Percentiles rank a stretch among this genome's conserved stretches.
Evolutionary conservation across 2,888 invertebrate genomes (phyloP).

Genomic region (Apodemia mormo): DNA sequence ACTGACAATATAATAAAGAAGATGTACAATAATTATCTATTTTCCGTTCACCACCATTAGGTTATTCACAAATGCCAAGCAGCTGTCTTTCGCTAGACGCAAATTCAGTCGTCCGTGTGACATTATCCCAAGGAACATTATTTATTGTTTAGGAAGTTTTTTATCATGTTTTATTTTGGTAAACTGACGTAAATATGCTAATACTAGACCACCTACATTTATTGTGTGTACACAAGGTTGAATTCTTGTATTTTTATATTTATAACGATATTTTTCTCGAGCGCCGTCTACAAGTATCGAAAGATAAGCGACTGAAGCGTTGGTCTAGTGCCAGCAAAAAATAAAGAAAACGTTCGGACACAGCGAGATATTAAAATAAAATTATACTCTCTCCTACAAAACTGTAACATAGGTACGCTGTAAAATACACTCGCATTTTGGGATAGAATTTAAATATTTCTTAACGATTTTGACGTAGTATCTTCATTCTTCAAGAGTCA

Average conservation of each 20-base stretch:
- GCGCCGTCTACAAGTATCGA: constrained; percentile 55
- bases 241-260: constrained; percentile 23
- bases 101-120: background rate
- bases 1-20: background rate
- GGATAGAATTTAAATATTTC: background rate
- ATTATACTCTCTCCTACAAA: constrained; percentile 20
- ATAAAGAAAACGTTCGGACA: constrained; percentile 48
- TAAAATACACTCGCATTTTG: background rate
- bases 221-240: constrained; percentile 6
- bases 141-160: constrained; percentile 18
- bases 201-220: constrained; percentile 2
- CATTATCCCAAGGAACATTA: background rate
- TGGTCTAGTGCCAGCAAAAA: constrained; percentile 66
- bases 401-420: constrained; percentile 4
- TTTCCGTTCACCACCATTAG: background rate
- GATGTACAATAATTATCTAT: background rate
- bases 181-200: constrained; percentile 14
- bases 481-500: too few relatives aligned
- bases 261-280: constrained; percentile 24
- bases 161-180: constrained; percentile 8
- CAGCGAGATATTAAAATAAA: constrained; percentile 61
- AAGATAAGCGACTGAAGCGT: constrained; percentile 70
- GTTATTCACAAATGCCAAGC: background rate
- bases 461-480: background rate
- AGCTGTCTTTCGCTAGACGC: constrained; percentile 7